Base-by-base conservation (phyloP, 2,888 invertebrate species). In the Trypoxylon attenuatum region DNA sequence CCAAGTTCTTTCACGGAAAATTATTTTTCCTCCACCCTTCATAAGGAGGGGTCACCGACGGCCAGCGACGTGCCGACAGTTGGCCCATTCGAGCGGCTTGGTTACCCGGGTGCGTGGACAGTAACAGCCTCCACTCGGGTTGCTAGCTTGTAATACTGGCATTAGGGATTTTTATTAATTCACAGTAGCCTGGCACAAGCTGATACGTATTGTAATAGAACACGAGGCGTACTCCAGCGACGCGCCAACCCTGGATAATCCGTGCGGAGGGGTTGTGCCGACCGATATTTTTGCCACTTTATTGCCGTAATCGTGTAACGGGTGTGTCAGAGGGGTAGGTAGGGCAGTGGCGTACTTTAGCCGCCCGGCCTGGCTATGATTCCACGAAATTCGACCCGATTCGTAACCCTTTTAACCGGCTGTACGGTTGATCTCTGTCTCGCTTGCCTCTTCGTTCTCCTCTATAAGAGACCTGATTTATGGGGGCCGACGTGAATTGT, bases 301-400 rank as follows among this genome's bases (percentile, higher is more conserved):
- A 68, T 69, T 56, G 61, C 55, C 61, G 52, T 62, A 66, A 69
- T 69, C 62, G 49, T 58, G 56, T 69, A 71, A 70, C 70, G 71
- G 71, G 33, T 33, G 33, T 3, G 33, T 33, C 5, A 13, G n/a
- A 33, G n/a, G 53, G 43, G 27, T 23, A 10, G 16, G 15, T 19
- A 16, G 41, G 41, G 19, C 10, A 27, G 27, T n/a, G n/a, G n/a
- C n/a, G n/a, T n/a, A n/a, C 47, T 23, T 15, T 21, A 15, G 4
- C 15, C 16, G 38, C n/a, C 39, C 23, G n/a, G n/a, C n/a, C n/a
- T 33, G 33, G 33, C 33, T 53, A 46, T 27, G 62, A 71, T 66
- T 67, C 53, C 57, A 52, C 57, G 66, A 66, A 67, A 69, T 69
- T 69, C 69, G 66, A 69, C 71, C 69, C 60, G 66, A 66, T 65